Conservation (phyloP, 2,888 invertebrate species). For the Julus scandinavius region DNA sequence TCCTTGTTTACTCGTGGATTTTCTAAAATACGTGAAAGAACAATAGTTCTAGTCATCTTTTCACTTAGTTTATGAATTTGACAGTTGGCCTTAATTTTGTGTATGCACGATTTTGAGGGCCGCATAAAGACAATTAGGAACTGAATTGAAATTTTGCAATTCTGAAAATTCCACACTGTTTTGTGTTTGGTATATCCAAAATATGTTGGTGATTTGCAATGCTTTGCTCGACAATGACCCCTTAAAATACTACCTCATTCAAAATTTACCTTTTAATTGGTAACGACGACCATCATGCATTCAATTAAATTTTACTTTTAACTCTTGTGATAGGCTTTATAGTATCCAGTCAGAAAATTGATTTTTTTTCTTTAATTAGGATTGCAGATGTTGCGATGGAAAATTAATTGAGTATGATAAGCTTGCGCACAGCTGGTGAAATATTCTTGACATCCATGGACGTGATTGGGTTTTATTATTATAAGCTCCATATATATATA, state of each 20-base stretch:
- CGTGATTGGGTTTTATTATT: background rate
- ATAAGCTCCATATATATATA: background rate
- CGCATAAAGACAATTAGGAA: background rate
- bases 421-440: background rate
- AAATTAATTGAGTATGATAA: background rate
- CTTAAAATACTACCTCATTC: background rate
- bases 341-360: background rate
- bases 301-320: background rate
- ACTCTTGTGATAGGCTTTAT: background rate
- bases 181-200: background rate
- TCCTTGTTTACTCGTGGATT: background rate
- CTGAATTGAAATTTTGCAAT: background rate
- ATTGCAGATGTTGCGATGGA: background rate
- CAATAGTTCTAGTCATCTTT: background rate
- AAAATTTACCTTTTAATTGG: background rate
- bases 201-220: background rate
- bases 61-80: background rate
- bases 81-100: conserved; percentile 7
- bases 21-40: background rate
- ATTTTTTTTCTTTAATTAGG: background rate
- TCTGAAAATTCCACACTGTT: background rate
- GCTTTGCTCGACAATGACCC: conserved; percentile 3
- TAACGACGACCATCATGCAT: background rate
- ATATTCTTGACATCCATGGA: background rate
- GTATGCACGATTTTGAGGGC: background rate